phyloP scores from a whole-genome alignment of 2,797 vertebrate species.

The Centropyge bicolor region DNA sequence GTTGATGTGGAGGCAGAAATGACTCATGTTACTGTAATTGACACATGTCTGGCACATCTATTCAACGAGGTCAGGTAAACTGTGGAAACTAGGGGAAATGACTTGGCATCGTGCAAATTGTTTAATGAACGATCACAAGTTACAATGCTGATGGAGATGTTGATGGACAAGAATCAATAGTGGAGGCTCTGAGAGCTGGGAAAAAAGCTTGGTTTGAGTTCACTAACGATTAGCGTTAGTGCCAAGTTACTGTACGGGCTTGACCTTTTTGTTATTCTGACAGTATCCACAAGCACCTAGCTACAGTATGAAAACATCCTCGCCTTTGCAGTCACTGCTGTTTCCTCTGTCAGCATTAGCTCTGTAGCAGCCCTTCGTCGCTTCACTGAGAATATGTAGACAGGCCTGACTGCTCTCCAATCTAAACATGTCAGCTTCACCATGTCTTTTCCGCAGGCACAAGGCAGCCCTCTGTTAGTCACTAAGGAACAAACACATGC shows the following conservation, averaged over 20 bases:
- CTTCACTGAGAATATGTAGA: slow-evolving; percentile 63
- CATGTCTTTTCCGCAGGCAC: slow-evolving; percentile 69
- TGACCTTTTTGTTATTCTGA: slow-evolving; percentile 60
- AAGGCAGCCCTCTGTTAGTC: slow-evolving; percentile 75
- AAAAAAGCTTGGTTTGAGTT: slow-evolving; percentile 33
- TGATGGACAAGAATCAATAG: slow-evolving; percentile 17
- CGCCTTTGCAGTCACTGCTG: slow-evolving; percentile 50
- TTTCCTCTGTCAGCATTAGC: slow-evolving; percentile 69
- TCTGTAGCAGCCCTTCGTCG: slow-evolving; percentile 58
- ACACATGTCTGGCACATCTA: slow-evolving; percentile 61
- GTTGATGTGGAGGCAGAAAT: slow-evolving; percentile 42
- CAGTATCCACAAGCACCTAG: slow-evolving; percentile 61
- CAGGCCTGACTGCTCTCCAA: slow-evolving; percentile 73
- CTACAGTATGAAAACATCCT: slow-evolving; percentile 70
- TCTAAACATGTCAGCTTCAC: slow-evolving; percentile 76
- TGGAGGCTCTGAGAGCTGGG: slow-evolving; percentile 16
- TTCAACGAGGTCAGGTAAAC: slow-evolving; percentile 61
- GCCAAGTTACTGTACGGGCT: slow-evolving; percentile 55
- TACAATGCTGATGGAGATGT: slow-evolving; percentile 26
- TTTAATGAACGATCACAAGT: slow-evolving; percentile 41
- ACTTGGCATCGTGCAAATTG: slow-evolving; percentile 49
- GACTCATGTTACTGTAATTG: slow-evolving; percentile 61
- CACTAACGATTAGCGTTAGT: slow-evolving; percentile 49
- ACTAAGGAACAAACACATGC: slow-evolving; percentile 72
- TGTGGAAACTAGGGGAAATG: slow-evolving; percentile 65